Conservation (phyloP, 1,140 invertebrate species). For the Diorhabda carinulata region DNA sequence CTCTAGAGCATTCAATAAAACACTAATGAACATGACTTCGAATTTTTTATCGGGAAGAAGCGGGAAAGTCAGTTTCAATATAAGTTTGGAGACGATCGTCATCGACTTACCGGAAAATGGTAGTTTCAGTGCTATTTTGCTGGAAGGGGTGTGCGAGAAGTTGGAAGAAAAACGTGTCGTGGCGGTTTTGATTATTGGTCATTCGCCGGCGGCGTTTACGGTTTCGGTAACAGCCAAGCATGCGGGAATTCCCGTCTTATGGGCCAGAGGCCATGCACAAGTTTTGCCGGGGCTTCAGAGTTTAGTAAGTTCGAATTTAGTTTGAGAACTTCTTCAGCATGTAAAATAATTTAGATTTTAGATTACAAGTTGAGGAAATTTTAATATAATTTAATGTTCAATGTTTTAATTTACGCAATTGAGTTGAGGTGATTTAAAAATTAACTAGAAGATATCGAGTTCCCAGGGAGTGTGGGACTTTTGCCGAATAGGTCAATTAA, state of each 20-base stretch:
- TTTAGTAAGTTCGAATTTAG: constrained; percentile 34
- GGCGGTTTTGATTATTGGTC: constrained; percentile 45
- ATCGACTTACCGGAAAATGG: constrained; percentile 46
- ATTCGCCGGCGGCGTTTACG: constrained; percentile 46
- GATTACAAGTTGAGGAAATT: background rate
- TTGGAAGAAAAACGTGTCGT: constrained; percentile 46
- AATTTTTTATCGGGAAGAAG: constrained; percentile 33
- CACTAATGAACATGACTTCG: constrained; percentile 44
- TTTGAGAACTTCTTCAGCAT: constrained; percentile 9
- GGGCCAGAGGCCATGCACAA: constrained; percentile 43
- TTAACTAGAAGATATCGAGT: too few species aligned
- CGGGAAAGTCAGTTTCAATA: constrained; percentile 35
- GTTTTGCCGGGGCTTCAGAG: constrained; percentile 42
- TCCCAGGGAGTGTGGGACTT: too few species aligned
- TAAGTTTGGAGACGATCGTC: constrained; percentile 43
- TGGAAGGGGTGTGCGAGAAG: constrained; percentile 43
- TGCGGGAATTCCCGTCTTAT: constrained; percentile 46
- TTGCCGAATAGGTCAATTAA: too few species aligned
- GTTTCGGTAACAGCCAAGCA: constrained; percentile 45
- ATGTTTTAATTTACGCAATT: background rate
- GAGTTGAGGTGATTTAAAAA: too few species aligned
- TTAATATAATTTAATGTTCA: background rate
- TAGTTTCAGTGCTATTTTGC: constrained; percentile 44
- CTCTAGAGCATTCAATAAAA: constrained; percentile 45
- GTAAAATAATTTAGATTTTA: background rate